phyloP scores from a whole-genome alignment of 2,113 vertebrate species.

The Dissostichus mawsoni region DNA sequence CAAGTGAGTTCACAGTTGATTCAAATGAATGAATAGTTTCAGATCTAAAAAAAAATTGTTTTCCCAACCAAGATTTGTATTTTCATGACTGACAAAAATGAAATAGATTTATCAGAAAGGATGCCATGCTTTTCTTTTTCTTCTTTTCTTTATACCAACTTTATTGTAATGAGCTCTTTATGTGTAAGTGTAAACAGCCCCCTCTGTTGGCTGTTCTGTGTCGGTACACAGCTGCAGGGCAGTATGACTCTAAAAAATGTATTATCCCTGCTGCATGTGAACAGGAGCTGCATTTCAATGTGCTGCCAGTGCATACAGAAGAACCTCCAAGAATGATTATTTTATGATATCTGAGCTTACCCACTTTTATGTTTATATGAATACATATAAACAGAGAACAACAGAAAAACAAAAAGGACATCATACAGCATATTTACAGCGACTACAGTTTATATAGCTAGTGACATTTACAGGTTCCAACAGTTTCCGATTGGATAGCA shows the following conservation, averaged over 20 bases:
- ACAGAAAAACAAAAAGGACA: no score
- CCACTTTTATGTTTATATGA: no score
- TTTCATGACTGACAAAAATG: not conserved
- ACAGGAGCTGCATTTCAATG: slow-evolving; percentile 40
- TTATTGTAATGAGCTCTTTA: not conserved
- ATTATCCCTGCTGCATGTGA: slow-evolving; percentile 27
- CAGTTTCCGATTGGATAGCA: no score
- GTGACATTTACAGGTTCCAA: no score
- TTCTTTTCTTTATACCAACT: not conserved
- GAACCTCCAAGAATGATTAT: not conserved
- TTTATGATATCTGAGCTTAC: not conserved
- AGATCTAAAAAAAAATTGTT: not conserved
- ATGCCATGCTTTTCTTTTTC: not conserved
- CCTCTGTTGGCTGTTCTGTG: slow-evolving; percentile 41
- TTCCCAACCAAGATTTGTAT: not conserved
- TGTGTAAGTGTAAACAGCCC: slow-evolving; percentile 13
- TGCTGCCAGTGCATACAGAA: slow-evolving; percentile 8
- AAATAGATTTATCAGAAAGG: not conserved
- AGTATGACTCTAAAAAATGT: slow-evolving; percentile 34
- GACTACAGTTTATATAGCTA: no score
- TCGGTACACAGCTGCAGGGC: slow-evolving; percentile 52
- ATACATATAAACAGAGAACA: no score
- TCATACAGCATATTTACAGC: no score
- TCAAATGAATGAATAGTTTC: not conserved
- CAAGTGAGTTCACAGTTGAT: not conserved